phyloP scores from a whole-genome alignment of 1,140 invertebrate genomes.

The Heliconius eleuchia region DNA sequence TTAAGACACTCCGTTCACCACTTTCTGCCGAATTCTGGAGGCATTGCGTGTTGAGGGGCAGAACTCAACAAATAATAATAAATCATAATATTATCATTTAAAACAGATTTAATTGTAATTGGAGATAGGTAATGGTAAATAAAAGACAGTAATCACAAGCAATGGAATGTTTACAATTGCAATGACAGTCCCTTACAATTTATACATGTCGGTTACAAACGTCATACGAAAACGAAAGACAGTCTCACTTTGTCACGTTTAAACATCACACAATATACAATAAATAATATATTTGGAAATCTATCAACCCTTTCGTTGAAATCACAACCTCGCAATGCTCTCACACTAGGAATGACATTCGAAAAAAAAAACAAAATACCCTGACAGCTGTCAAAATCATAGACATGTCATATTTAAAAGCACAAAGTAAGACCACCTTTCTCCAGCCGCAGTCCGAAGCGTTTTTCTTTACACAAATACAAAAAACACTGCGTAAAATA shows the following conservation, averaged over 20 bases:
- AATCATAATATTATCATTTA: too few relatives aligned
- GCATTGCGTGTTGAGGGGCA: too few relatives aligned
- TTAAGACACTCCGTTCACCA: too few relatives aligned
- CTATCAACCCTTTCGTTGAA: constrained; percentile 52
- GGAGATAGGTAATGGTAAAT: constrained; percentile 35
- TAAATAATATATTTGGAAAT: constrained; percentile 35
- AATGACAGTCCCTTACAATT: constrained; percentile 70
- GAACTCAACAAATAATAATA: too few relatives aligned
- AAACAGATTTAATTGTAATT: too few relatives aligned
- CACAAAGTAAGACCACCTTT: constrained; percentile 58
- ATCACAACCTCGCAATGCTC: constrained; percentile 54
- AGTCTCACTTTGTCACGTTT: constrained; percentile 41
- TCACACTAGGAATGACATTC: constrained; percentile 32
- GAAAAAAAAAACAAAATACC: constrained; percentile 32
- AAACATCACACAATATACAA: constrained; percentile 24
- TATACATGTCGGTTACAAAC: constrained; percentile 38
- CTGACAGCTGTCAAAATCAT: constrained; percentile 17
- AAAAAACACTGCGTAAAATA: constrained; percentile 63
- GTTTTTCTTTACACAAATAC: constrained; percentile 62
- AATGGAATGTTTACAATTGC: constrained; percentile 79
- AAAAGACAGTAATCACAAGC: constrained; percentile 70
- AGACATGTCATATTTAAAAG: constrained; percentile 28
- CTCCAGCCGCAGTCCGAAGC: constrained; percentile 38
- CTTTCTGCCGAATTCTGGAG: too few relatives aligned
- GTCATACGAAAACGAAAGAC: constrained; percentile 33